Evolutionary conservation across 2,797 vertebrate species (phyloP).

Genomic region (Pipistrellus kuhlii): DNA sequence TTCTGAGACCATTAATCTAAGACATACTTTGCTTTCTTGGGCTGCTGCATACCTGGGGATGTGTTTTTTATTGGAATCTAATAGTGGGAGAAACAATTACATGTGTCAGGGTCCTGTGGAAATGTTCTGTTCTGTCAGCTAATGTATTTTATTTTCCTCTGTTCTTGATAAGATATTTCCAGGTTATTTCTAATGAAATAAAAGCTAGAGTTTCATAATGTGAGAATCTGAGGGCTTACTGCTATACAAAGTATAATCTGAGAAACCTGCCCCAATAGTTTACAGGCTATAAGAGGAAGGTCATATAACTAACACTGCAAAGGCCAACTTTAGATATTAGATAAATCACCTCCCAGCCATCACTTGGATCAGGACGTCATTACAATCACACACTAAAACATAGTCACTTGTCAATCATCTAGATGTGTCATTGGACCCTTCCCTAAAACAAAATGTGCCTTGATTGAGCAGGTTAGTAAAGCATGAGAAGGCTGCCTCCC

Average conservation of each 20-base stretch:
- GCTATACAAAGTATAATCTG: not conserved
- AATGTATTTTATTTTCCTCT: not conserved
- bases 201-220: not conserved
- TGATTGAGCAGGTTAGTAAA: not conserved
- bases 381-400: not conserved
- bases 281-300: not conserved
- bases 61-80: slow-evolving; percentile 43
- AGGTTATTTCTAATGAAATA: not conserved
- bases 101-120: not conserved
- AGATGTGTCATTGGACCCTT: not conserved
- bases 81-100: not conserved
- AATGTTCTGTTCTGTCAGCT: not conserved
- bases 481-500: not conserved
- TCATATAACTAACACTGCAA: not conserved
- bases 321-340: not conserved
- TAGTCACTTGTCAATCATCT: not conserved
- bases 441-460: not conserved
- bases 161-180: not conserved
- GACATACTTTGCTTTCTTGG: not conserved
- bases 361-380: not conserved
- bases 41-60: not conserved
- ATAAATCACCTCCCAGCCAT: not conserved
- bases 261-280: not conserved
- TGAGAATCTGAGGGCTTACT: not conserved
- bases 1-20: not conserved